Evolutionary conservation across 92 coral and sea anemone species (phyloP).

Genomic region (Epizoanthus illoricatus): DNA sequence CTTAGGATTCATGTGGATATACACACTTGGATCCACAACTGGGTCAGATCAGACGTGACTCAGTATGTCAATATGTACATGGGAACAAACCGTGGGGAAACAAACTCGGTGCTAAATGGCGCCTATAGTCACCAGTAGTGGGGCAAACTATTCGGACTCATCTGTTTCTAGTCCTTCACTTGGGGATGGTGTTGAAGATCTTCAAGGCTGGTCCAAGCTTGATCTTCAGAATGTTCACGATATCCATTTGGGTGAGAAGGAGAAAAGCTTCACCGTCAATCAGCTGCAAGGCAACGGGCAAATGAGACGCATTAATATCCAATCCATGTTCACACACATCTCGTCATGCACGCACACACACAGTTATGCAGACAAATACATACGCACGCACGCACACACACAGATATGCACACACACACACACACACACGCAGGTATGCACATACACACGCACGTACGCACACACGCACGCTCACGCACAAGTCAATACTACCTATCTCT

Average conservation of each 20-base stretch:
- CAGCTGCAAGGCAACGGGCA: constrained; percentile 57
- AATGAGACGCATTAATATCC: not conserved
- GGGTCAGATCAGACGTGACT: no score
- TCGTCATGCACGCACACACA: not conserved
- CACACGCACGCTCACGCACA: no score
- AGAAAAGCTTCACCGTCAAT: constrained; percentile 97
- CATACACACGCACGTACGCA: no score
- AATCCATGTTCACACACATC: not conserved
- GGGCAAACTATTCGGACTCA: not conserved
- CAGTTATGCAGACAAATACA: no score
- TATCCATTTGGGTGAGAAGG: constrained; percentile 87
- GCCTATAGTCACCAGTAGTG: no score
- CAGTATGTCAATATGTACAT: no score
- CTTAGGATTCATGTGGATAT: no score
- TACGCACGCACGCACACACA: no score
- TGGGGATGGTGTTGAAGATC: constrained; percentile 88
- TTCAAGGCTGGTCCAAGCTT: constrained; percentile 96
- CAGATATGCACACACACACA: no score
- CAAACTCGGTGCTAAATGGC: not conserved
- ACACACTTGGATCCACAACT: no score
- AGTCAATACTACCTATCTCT: no score
- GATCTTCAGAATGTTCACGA: constrained; percentile 86
- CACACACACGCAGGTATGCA: no score
- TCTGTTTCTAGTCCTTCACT: constrained; percentile 12
- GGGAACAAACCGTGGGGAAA: not conserved